A percentile compares a stretch with the other conserved stretches of the same genome.
Conservation (phyloP, 64 coral and sea anemone species). For the Montipora sp. region DNA sequence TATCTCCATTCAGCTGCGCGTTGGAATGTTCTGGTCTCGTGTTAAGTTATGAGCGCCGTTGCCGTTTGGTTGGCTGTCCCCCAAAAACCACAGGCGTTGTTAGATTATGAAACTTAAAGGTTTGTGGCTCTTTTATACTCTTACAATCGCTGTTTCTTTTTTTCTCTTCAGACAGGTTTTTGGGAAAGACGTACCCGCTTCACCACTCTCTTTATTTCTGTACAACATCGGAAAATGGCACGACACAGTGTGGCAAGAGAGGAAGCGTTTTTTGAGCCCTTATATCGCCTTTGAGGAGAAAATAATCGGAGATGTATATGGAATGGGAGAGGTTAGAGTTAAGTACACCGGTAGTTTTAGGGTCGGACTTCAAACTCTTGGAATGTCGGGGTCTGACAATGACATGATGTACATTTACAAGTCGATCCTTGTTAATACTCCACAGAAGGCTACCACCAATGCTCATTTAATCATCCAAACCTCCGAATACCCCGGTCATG, state of each 20-base stretch:
- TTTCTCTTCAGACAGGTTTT: not conserved
- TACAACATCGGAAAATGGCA: constrained; percentile 18
- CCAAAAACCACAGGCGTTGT: not conserved
- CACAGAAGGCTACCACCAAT: not conserved
- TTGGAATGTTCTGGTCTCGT: not conserved
- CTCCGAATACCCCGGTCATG: not conserved
- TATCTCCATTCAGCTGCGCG: not conserved
- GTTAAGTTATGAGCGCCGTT: not conserved
- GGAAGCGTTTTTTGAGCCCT: constrained; percentile 7
- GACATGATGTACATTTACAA: constrained; percentile 27
- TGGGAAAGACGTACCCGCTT: not conserved
- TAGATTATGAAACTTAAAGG: not conserved
- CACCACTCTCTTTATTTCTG: constrained; percentile 7
- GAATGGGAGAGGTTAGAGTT: constrained; percentile 19
- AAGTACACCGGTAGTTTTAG: constrained; percentile 9
- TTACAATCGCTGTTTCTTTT: not conserved
- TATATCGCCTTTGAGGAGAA: constrained; percentile 14
- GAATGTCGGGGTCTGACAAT: constrained; percentile 19
- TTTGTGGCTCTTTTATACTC: not conserved
- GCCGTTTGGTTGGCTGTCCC: not conserved
- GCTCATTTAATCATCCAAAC: not conserved
- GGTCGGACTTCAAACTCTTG: constrained; percentile 2
- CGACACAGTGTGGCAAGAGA: constrained; percentile 12
- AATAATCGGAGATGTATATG: constrained; percentile 1
- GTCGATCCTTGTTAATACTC: not conserved